These are phyloP conservation scores for Mormyrus proboscirostris DNA, from an alignment of 2,797 vertebrate species.

Conservation along the genomic window DNA sequence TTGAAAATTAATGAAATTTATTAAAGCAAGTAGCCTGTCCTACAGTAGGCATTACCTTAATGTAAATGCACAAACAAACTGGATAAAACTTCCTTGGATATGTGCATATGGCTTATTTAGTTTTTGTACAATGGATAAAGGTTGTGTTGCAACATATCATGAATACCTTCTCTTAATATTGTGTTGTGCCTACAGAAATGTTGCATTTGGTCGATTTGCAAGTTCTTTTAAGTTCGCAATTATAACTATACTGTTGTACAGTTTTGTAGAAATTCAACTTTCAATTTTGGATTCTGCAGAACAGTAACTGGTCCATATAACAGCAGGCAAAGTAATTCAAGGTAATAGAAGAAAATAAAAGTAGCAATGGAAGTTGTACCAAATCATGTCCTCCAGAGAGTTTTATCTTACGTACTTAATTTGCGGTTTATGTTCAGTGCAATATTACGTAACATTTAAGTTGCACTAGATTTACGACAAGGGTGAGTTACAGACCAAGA, in stretches of 20 bases:
- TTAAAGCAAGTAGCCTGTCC: not conserved
- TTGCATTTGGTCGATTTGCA: not conserved
- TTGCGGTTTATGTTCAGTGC: conserved; percentile 19
- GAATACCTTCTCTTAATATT: not conserved
- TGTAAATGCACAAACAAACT: not conserved
- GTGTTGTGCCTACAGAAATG: not conserved
- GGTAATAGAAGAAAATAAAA: not conserved
- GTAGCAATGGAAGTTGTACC: not conserved
- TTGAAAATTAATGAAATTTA: not conserved
- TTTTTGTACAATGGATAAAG: not conserved
- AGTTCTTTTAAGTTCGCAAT: not conserved
- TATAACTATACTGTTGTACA: not conserved
- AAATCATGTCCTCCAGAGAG: not conserved
- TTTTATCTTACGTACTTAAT: conserved; percentile 14
- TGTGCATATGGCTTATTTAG: not conserved
- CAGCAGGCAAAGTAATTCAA: not conserved
- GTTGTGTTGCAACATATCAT: not conserved
- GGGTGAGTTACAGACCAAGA: conserved; percentile 2
- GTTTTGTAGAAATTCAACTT: not conserved
- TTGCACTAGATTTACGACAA: not conserved
- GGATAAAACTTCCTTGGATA: not conserved
- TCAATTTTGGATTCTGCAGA: not conserved
- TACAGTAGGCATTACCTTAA: not conserved
- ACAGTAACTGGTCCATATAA: not conserved
- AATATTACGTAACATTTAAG: not conserved